These are phyloP conservation scores for Anthopleura xanthogrammica DNA, from an alignment of 92 coral and sea anemone genomes.

Conservation along the genomic window DNA sequence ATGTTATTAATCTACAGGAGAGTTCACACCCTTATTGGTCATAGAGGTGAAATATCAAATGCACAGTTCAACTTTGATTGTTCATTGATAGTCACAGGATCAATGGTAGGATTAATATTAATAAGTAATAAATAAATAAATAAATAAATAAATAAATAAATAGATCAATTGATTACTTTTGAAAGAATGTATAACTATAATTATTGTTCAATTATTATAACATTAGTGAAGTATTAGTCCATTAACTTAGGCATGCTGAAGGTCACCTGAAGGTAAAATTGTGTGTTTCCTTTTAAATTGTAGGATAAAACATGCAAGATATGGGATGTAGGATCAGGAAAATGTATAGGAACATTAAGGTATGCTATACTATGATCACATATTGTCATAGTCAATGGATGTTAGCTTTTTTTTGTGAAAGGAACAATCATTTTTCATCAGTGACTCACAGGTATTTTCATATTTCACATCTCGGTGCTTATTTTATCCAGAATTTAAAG, in stretches of 20 bases:
- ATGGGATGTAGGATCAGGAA: slow-evolving; percentile 94
- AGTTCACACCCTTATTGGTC: slow-evolving; percentile 92
- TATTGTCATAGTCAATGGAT: too few relatives aligned
- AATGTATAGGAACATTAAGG: slow-evolving; percentile 97
- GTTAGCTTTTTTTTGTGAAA: too few relatives aligned
- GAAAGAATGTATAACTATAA: too few relatives aligned
- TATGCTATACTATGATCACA: neutral
- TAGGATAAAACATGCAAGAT: slow-evolving; percentile 98
- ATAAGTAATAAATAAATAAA: neutral
- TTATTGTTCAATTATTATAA: too few relatives aligned
- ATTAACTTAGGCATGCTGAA: neutral
- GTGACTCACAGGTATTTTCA: too few relatives aligned
- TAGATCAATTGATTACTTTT: neutral
- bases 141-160: neutral
- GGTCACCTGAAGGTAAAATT: neutral
- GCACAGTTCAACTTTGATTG: slow-evolving; percentile 98
- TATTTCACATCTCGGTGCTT: too few relatives aligned
- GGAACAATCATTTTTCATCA: too few relatives aligned
- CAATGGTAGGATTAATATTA: slow-evolving; percentile 68
- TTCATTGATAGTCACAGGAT: slow-evolving; percentile 91
- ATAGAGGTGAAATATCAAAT: slow-evolving; percentile 97
- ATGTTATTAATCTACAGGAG: slow-evolving; percentile 53
- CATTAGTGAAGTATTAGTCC: too few relatives aligned
- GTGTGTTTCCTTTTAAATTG: neutral
- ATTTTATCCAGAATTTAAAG: too few relatives aligned